Conservation (phyloP, 2,888 invertebrate species). For the Nemotelus nigrinus region DNA sequence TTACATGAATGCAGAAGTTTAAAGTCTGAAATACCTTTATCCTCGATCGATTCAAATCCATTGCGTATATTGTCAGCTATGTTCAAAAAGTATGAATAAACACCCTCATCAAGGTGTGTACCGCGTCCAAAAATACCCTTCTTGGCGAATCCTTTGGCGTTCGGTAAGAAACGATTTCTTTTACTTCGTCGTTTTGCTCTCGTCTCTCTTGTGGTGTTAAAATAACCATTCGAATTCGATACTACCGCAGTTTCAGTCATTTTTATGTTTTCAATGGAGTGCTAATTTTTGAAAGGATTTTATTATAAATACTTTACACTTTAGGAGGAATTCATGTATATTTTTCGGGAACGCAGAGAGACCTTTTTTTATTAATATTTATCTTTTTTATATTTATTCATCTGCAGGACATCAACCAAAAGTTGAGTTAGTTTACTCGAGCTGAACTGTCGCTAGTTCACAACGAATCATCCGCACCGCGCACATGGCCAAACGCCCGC, state of each 20-base stretch:
- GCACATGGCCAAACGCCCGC: not conserved
- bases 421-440: not conserved
- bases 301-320: too few relatives aligned
- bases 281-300: too few relatives aligned
- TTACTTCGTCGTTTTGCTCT: constrained; percentile 54
- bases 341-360: too few relatives aligned
- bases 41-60: constrained; percentile 75
- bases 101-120: constrained; percentile 74
- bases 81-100: constrained; percentile 80
- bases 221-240: not conserved
- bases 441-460: not conserved
- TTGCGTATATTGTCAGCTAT: constrained; percentile 77
- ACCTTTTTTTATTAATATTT: too few relatives aligned
- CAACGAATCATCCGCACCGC: not conserved
- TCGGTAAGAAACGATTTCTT: constrained; percentile 66
- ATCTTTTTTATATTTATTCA: too few relatives aligned
- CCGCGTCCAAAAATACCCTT: constrained; percentile 79
- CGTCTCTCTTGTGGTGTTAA: not conserved
- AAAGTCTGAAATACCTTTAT: constrained; percentile 69
- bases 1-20: too few relatives aligned
- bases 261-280: not conserved
- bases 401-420: too few relatives aligned
- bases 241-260: not conserved
- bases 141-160: constrained; percentile 80
- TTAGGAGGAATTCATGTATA: too few relatives aligned